Base-by-base conservation (phyloP, 2,888 invertebrate genomes). In the Nephrocerus scutellatus region DNA sequence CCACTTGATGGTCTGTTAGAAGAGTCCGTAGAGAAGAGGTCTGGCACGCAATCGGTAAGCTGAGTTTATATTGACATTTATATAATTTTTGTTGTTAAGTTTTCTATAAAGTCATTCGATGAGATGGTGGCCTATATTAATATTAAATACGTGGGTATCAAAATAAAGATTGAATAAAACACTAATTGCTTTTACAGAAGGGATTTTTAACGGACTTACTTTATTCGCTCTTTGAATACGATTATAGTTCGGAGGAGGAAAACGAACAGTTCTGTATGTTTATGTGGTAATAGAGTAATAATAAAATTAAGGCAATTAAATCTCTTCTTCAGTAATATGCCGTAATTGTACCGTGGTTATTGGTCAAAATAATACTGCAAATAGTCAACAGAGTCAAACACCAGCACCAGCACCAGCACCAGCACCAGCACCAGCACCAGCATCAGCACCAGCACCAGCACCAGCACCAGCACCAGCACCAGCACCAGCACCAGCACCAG, bases 311-410 rank as follows among this genome's bases (percentile, higher is more conserved):
- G n/a, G n/a, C n/a, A n/a, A n/a, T n/a, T n/a, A n/a, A n/a, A n/a
- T 36, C 16, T 35, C n/a, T 19, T 23, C 41, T 47, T 10, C 29
- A 60, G 60, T 60, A 19, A 37, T 57, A 28, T 60, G 60, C 16
- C 44, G 44, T 7, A 59, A 60, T 29, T 61, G 61, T 25, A 60
- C 59, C 3, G 50, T 62, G 5, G 7, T 53, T 6, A 45, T 61
- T 7, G 36, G 33, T 9, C 35, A 38, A 23, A 44, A 15, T 22
- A 19, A 5, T 28, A 5, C 10, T 10, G 6, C 28, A n/a, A n/a
- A n/a, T n/a, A n/a, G n/a, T n/a, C n/a, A n/a, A n/a, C n/a, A n/a
- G n/a, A n/a, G n/a, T n/a, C n/a, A n/a, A 10, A 36, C 41, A 18
- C 18, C 45, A 5, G 22, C 43, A 6, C 12, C 39, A 5, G 36